These are phyloP conservation scores for Poecilia velifera DNA, from an alignment of 2,797 vertebrate genomes.

Conservation along the genomic window DNA sequence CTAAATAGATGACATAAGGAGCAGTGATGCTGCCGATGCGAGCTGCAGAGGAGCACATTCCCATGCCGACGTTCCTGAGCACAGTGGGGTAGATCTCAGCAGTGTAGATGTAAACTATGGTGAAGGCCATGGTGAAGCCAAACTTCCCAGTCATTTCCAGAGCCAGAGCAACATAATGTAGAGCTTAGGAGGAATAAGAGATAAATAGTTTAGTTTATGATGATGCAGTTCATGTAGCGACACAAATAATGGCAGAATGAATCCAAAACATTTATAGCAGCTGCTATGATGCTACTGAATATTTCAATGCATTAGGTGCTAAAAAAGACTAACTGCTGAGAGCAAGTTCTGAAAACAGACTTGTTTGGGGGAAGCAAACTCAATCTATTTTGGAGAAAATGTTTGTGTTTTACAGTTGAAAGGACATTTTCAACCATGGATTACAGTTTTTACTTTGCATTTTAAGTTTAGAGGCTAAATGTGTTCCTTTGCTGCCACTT, in stretches of 20 bases:
- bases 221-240: neutral
- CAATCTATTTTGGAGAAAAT: neutral
- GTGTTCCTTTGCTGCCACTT: neutral
- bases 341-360: neutral
- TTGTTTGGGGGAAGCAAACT: neutral
- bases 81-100: conserved; percentile 94
- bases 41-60: conserved; percentile 89
- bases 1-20: conserved; percentile 91
- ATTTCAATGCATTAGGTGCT: neutral
- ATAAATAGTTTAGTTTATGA: neutral
- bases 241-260: neutral
- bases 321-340: neutral
- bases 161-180: conserved; percentile 73
- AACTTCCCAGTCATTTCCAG: conserved; percentile 94
- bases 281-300: neutral
- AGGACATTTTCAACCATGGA: neutral
- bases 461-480: neutral
- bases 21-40: conserved; percentile 91
- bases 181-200: conserved; percentile 31
- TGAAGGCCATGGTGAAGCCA: conserved; percentile 90
- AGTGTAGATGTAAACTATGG: conserved; percentile 92
- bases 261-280: neutral
- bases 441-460: neutral
- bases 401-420: neutral
- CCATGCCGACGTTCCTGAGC: conserved; percentile 91